Conservation (phyloP, 1,140 invertebrate genomes). For the Magallana ariakensis region DNA sequence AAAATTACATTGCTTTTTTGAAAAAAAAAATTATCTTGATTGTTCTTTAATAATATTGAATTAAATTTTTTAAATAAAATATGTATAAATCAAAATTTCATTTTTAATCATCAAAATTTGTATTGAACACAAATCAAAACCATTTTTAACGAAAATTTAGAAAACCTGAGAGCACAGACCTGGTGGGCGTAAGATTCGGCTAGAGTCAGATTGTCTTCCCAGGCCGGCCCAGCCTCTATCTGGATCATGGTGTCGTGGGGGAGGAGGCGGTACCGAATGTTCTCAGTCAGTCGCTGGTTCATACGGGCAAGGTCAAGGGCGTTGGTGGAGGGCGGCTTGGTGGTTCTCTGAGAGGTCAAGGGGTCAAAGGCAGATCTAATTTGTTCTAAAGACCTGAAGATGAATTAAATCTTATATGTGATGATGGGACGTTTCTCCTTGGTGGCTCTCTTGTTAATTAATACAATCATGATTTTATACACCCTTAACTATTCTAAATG, state of each 20-base stretch:
- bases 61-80: too few relatives aligned
- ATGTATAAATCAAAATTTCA: too few relatives aligned
- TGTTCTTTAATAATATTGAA: too few relatives aligned
- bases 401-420: background rate
- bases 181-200: slow-evolving; percentile 72
- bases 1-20: too few relatives aligned
- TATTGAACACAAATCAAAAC: too few relatives aligned
- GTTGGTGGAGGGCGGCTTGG: slow-evolving; percentile 70
- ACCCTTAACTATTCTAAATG: too few relatives aligned
- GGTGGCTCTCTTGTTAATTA: too few relatives aligned
- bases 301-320: slow-evolving; percentile 80
- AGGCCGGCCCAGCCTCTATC: slow-evolving; percentile 56
- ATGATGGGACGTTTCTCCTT: background rate
- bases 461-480: too few relatives aligned
- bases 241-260: slow-evolving; percentile 64
- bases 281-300: slow-evolving; percentile 80
- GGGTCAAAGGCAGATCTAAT: slow-evolving; percentile 78
- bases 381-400: slow-evolving; percentile 74
- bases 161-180: slow-evolving; percentile 55
- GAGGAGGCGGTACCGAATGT: slow-evolving; percentile 81
- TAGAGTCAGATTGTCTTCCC: slow-evolving; percentile 67
- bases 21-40: too few relatives aligned
- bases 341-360: slow-evolving; percentile 65
- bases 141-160: too few relatives aligned
- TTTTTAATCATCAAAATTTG: too few relatives aligned